phyloP scores from a whole-genome alignment of 2,888 invertebrate genomes.

The Ophioninae sp. region DNA sequence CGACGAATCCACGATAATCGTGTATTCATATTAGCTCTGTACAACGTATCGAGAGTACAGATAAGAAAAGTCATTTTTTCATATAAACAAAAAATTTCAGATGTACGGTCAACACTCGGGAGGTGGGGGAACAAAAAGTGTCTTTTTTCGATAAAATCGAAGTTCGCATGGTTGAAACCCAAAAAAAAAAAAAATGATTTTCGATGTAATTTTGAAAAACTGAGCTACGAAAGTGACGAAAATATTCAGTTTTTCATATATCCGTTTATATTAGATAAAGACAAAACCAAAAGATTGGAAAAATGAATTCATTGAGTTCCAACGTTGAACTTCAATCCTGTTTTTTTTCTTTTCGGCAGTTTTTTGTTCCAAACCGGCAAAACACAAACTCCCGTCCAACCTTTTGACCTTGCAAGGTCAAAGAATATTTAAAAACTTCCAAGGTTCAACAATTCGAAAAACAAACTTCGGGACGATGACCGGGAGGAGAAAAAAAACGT shows the following conservation, averaged over 20 bases:
- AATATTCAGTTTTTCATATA: no score
- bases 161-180: no score
- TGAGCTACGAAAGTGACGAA: no score
- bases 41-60: conserved; percentile 35
- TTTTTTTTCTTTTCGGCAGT: background rate
- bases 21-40: conserved; percentile 10
- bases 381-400: conserved; percentile 31
- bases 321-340: background rate
- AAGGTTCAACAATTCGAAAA: background rate
- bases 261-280: background rate
- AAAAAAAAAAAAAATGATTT: no score
- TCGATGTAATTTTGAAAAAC: no score
- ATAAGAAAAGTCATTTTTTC: conserved; percentile 17
- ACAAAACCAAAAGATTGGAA: background rate
- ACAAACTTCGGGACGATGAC: conserved; percentile 20
- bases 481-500: conserved; percentile 13
- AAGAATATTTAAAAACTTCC: background rate
- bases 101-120: conserved; percentile 7
- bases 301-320: background rate
- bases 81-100: background rate
- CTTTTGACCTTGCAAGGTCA: background rate
- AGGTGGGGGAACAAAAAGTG: background rate
- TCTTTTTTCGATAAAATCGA: no score
- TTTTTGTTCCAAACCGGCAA: background rate
- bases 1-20: conserved; percentile 16